phyloP scores from a whole-genome alignment of 2,888 invertebrate genomes.

The Meghimatium bilineatum region DNA sequence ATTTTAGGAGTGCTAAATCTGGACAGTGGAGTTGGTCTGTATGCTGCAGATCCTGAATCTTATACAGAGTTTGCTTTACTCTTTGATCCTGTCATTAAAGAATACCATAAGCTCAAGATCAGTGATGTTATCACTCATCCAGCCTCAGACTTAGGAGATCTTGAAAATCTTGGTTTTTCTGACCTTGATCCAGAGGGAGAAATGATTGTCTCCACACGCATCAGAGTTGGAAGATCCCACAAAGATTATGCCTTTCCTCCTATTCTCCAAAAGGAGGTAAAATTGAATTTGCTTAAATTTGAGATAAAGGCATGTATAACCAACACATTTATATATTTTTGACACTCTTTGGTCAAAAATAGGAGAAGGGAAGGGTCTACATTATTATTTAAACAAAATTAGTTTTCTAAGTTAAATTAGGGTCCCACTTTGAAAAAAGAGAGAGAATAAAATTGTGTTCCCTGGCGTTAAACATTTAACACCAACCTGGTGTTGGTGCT shows the following conservation, averaged over 20 bases:
- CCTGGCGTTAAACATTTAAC: too few species aligned
- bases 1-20: slow-evolving; percentile 91
- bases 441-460: too few species aligned
- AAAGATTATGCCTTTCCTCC: slow-evolving; percentile 78
- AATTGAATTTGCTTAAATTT: background rate
- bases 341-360: too few species aligned
- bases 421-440: too few species aligned
- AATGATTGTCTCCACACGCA: slow-evolving; percentile 82
- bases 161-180: slow-evolving; percentile 84
- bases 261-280: slow-evolving; percentile 84
- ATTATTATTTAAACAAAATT: too few species aligned
- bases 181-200: slow-evolving; percentile 90
- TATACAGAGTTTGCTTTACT: slow-evolving; percentile 66
- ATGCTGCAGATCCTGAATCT: slow-evolving; percentile 68
- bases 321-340: too few species aligned
- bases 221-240: slow-evolving; percentile 71
- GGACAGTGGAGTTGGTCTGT: slow-evolving; percentile 85
- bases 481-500: too few species aligned
- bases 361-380: too few species aligned
- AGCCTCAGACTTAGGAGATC: slow-evolving; percentile 91
- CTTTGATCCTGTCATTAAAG: slow-evolving; percentile 77
- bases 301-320: background rate
- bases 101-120: slow-evolving; percentile 65
- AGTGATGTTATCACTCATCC: slow-evolving; percentile 83
- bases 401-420: too few species aligned